Evolutionary conservation across 2,797 vertebrate species (phyloP), one percentile per base, ranked within the genome.

Genomic region (Cyclura pinguis): DNA sequence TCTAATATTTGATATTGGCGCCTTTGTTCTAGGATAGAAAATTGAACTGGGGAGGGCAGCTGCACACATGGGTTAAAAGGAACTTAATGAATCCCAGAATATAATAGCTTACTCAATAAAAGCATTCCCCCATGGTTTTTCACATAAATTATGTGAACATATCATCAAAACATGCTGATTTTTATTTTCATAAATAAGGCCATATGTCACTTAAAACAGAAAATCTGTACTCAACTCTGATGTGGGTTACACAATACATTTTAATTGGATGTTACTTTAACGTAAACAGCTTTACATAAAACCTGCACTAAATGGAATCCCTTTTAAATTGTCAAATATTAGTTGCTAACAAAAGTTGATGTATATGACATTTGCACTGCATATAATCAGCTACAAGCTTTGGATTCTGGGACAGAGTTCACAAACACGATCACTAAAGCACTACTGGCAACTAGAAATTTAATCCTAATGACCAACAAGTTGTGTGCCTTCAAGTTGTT

Each of bases 131-230:
- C 42, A 89, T 91, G 92, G 93, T 95, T 95, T 95, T 96, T 95
- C 93, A 95, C 92, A 96, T 96, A 96, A 96, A 96, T 97, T 96
- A 96, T 94, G 92, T 95, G 95, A 96, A 96, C 92, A 94, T 95
- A 96, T 96, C 96, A 96, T 96, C 96, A 96, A 96, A 96, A 96
- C 96, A 96, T 92, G 95, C 94, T 94, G 96, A 97, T 96, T 96
- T 96, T 96, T 96, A 96, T 96, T 96, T 95, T 96, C 94, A 96
- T 97, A 97, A 97, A 96, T 50, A 82, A 84, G 95, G 95, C 96
- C 96, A 97, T 96, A 96, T 97, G 96, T 95, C 93, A 94, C 94
- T 89, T 97, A 96, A 96, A 97, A 91, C 89, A 95, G 94, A 96
- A 95, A 96, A 96, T 95, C 92, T 96, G 95, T 94, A 92, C 93